Evolutionary conservation across 2,797 vertebrate genomes (phyloP), one percentile per base, ranked within the genome.

Genomic region (Acanthurus tractus): DNA sequence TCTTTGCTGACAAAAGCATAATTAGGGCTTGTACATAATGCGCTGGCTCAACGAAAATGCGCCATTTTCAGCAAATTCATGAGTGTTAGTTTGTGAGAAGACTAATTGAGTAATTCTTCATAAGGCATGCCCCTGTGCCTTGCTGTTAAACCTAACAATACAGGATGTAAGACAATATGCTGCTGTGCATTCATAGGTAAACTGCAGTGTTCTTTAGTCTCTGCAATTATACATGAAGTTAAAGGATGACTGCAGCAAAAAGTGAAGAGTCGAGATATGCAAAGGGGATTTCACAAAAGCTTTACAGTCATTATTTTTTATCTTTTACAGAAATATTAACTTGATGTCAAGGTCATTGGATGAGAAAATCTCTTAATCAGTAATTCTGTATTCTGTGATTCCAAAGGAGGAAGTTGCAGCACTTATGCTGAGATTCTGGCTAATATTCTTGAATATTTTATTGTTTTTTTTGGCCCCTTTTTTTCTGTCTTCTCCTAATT

Each of bases 1-100:
- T 88, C 76, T 81, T 76, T 83, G 86, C 88, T 92, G 88, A 88
- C 82, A 89, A 81, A 86, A 79, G 84, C 78, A 86, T 84, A 86
- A 92, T 92, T 92, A 92, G 84, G 70, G 69, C 82, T 71, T 69
- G 74, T 84, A 83, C 64, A 79, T 79, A 83, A 88, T 2, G 1
- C 23, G 69, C 81, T 85, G 83, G 73, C 77, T 86, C 79, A 9
- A 87, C 56, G 25, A 78, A 90, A 89, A 88, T 74, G 34, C 55
- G 0, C 40, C 48, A 59, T 87, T 90, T 86, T 87, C 84, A 82
- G 75, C 57, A 66, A 67, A 86, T 82, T 82, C 69, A 71, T 2
- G 11, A 78, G 68, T 62, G 68, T 72, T 84, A 69, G 74, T 81
- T 81, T 74, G 63, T 44, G 48, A 70, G 46, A 70, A 50, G 50